Evolutionary conservation across 1,140 invertebrate species (phyloP).

Genomic region (Drosophila varians): DNA sequence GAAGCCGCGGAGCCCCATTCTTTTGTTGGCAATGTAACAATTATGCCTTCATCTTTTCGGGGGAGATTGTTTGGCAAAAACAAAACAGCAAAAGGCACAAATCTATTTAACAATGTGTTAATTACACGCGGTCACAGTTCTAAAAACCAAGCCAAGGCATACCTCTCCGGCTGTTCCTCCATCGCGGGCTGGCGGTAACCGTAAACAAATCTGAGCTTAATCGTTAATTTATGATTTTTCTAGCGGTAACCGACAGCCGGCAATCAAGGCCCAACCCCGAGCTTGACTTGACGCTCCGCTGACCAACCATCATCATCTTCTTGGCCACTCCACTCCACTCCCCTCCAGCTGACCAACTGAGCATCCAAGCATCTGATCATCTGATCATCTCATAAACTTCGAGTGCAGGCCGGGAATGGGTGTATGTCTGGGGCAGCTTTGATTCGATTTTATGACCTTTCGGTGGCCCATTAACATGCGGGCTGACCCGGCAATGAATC

Average conservation of each 20-base stretch:
- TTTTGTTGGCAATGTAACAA: constrained; percentile 61
- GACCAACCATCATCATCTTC: constrained; percentile 41
- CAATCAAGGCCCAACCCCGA: constrained; percentile 52
- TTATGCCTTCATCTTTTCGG: constrained; percentile 53
- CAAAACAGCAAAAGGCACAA: constrained; percentile 25
- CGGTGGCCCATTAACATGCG: constrained; percentile 42
- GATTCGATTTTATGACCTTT: constrained; percentile 58
- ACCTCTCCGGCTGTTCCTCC: not conserved
- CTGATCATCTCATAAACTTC: constrained; percentile 56
- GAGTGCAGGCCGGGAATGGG: not conserved
- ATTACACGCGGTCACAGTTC: constrained; percentile 56
- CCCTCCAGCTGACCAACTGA: constrained; percentile 20
- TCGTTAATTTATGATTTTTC: constrained; percentile 78
- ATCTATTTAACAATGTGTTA: constrained; percentile 75
- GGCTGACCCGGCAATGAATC: constrained; percentile 14
- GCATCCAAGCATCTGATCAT: constrained; percentile 22
- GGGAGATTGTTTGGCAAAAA: constrained; percentile 30
- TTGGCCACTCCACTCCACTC: constrained; percentile 22
- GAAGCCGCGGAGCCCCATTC: constrained; percentile 39
- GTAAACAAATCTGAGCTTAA: constrained; percentile 78
- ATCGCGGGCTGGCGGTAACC: constrained; percentile 29
- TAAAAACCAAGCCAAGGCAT: constrained; percentile 27
- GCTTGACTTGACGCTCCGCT: constrained; percentile 59
- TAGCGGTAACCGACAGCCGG: constrained; percentile 71
- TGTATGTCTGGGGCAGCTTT: constrained; percentile 7